phyloP scores from a whole-genome alignment of 2,113 vertebrate genomes.

The Delphinus delphis region DNA sequence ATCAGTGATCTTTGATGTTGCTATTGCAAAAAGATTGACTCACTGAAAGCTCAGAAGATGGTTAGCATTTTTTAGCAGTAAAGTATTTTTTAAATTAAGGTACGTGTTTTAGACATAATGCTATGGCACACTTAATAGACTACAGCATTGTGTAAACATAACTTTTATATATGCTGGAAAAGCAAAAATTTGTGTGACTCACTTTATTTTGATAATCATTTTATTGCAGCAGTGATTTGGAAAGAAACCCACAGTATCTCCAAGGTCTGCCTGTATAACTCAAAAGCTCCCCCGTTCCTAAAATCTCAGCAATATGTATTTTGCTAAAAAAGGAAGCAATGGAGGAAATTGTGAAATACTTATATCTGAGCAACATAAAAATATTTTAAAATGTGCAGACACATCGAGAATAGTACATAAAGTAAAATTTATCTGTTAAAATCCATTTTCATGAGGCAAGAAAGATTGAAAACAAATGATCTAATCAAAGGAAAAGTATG shows the following conservation, averaged over 20 bases:
- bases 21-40: neutral
- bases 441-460: slow-evolving; percentile 65
- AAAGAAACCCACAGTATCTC: neutral
- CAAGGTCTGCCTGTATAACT: neutral
- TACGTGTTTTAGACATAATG: neutral
- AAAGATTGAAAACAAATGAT: slow-evolving; percentile 72
- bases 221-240: neutral
- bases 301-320: neutral
- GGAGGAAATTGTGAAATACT: slow-evolving; percentile 3
- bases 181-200: neutral
- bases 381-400: slow-evolving; percentile 19
- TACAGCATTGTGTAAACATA: neutral
- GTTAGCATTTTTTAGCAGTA: neutral
- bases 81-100: neutral
- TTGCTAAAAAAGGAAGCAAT: neutral
- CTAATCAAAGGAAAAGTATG: slow-evolving; percentile 68
- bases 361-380: neutral
- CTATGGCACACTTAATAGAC: neutral
- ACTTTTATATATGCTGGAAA: neutral
- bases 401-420: neutral
- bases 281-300: neutral
- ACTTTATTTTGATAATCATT: neutral
- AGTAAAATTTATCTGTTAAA: slow-evolving; percentile 39
- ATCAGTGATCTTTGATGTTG: neutral
- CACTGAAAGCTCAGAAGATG: neutral